Conservation (phyloP, 2,888 invertebrate genomes). For the Xestia rhomboidea region DNA sequence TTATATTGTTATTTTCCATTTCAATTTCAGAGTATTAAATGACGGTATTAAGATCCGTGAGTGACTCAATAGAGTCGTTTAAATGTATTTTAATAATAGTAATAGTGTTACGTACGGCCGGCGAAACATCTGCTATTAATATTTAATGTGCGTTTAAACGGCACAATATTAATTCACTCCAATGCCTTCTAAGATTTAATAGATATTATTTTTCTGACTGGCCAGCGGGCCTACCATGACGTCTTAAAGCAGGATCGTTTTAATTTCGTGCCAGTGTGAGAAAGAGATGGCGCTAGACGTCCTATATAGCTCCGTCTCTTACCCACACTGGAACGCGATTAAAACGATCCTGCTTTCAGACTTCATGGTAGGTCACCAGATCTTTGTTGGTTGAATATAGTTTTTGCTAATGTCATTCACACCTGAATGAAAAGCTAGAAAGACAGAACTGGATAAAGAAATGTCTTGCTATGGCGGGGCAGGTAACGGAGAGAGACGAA, state of each 20-base stretch:
- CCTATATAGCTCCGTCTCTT: too few relatives aligned
- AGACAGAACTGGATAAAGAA: neutral
- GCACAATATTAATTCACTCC: slow-evolving; percentile 34
- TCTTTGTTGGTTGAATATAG: slow-evolving; percentile 21
- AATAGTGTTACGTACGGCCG: slow-evolving; percentile 52
- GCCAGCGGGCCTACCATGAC: too few relatives aligned
- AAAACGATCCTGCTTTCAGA: too few relatives aligned
- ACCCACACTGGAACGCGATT: too few relatives aligned
- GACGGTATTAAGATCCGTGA: slow-evolving; percentile 23
- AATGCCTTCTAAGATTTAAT: slow-evolving; percentile 46
- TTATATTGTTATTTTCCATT: neutral
- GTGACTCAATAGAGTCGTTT: slow-evolving; percentile 23
- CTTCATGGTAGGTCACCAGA: too few relatives aligned
- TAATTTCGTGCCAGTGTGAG: too few relatives aligned
- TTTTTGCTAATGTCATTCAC: slow-evolving; percentile 51
- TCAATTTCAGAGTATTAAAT: slow-evolving; percentile 6
- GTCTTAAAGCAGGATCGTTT: too few relatives aligned
- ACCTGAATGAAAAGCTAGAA: slow-evolving; percentile 20
- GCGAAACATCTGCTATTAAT: slow-evolving; percentile 61
- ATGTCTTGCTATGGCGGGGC: neutral
- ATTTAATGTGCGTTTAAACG: slow-evolving; percentile 54
- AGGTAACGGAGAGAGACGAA: neutral
- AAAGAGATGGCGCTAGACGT: too few relatives aligned
- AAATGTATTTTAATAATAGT: slow-evolving; percentile 39
- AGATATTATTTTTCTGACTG: slow-evolving; percentile 24